Evolutionary conservation across 2,113 vertebrate genomes (phyloP).

Genomic region (Echinops telfairi): DNA sequence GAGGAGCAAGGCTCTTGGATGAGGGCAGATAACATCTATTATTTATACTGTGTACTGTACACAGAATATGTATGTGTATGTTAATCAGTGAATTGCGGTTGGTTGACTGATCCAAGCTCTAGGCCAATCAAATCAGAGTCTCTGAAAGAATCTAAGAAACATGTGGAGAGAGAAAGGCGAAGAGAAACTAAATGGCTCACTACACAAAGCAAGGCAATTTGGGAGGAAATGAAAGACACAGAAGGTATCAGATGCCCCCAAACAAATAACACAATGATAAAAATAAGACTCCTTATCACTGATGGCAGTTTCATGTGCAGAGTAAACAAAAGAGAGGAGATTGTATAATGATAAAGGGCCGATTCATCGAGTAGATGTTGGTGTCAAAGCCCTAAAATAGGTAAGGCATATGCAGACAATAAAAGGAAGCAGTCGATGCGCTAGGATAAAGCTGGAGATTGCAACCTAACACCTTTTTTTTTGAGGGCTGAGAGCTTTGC

Average conservation of each 20-base stretch:
- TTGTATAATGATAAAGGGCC: background rate
- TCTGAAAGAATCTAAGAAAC: background rate
- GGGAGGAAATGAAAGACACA: background rate
- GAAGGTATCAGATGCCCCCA: background rate
- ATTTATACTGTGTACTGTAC: background rate
- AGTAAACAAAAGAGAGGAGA: background rate
- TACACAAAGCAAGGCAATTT: background rate
- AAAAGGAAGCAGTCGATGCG: background rate
- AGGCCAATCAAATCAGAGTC: conserved; percentile 24
- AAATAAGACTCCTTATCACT: background rate
- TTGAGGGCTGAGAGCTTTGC: no score
- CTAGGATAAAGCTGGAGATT: background rate
- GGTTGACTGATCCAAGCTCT: background rate
- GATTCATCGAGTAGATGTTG: background rate
- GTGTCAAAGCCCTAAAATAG: background rate
- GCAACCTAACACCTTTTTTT: background rate
- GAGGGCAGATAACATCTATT: background rate
- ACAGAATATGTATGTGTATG: background rate
- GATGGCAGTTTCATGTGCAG: background rate
- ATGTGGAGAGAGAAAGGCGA: background rate
- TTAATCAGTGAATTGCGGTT: background rate
- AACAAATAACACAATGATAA: background rate
- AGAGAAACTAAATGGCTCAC: background rate
- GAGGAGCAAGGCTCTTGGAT: background rate
- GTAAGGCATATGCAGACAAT: background rate